Conservation (phyloP, 2,113 vertebrate species). For the Gambusia affinis region DNA sequence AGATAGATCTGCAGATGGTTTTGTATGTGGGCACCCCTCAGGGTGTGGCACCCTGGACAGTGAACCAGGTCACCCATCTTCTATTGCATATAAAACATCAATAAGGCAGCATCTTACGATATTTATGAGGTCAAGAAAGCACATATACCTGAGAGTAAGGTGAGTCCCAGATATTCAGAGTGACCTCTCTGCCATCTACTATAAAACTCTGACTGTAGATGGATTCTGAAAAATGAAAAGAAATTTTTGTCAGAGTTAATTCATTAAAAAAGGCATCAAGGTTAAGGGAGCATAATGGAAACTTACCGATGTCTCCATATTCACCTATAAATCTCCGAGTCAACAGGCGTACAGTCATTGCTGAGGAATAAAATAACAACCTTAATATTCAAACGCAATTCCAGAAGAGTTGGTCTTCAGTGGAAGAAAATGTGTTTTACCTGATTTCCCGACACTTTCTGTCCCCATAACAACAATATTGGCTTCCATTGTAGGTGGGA, state of each 20-base stretch:
- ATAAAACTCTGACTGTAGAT: slow-evolving; percentile 85
- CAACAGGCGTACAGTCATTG: slow-evolving; percentile 87
- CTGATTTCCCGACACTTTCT: slow-evolving; percentile 86
- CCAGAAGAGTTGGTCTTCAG: not conserved
- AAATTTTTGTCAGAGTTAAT: not conserved
- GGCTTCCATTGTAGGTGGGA: slow-evolving; percentile 73
- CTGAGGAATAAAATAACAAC: slow-evolving; percentile 66
- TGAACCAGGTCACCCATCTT: no score
- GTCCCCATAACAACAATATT: slow-evolving; percentile 85
- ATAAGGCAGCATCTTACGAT: not conserved
- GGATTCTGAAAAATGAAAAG: slow-evolving; percentile 75
- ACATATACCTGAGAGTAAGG: slow-evolving; percentile 80
- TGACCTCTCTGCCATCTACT: slow-evolving; percentile 82
- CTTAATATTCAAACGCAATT: not conserved
- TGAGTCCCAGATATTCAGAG: slow-evolving; percentile 87
- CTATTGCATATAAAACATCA: no score
- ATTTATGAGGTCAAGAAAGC: not conserved
- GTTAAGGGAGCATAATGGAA: not conserved
- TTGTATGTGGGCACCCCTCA: no score
- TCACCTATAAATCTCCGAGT: slow-evolving; percentile 90
- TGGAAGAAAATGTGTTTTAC: slow-evolving; percentile 49
- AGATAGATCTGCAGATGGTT: no score
- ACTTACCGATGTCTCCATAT: slow-evolving; percentile 87
- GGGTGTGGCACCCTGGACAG: no score
- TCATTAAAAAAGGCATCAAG: not conserved